Evolutionary conservation across 2,113 vertebrate genomes (phyloP).

Genomic region (Crocuta crocuta): DNA sequence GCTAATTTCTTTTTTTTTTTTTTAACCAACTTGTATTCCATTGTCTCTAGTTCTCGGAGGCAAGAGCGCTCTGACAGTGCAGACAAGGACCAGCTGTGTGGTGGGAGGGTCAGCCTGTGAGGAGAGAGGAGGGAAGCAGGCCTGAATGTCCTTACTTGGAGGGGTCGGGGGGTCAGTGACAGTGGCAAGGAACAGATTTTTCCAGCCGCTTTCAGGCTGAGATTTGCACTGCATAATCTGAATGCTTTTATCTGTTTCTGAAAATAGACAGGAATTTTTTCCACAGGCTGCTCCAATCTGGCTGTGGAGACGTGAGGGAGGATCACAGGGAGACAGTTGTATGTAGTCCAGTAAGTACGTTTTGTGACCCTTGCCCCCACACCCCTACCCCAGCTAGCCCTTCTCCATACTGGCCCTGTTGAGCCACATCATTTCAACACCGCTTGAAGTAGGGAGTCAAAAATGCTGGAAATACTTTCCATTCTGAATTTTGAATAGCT

Average conservation of each 20-base stretch:
- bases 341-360: constrained; percentile 79
- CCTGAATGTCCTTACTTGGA: constrained; percentile 86
- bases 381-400: not conserved
- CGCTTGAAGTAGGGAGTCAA: constrained; percentile 13
- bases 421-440: not conserved
- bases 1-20: not conserved
- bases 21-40: not conserved
- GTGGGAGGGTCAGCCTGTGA: constrained; percentile 58
- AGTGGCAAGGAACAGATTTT: constrained; percentile 88
- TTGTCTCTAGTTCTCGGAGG: not conserved
- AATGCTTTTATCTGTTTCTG: constrained; percentile 93
- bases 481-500: not conserved
- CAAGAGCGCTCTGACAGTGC: constrained; percentile 75
- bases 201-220: constrained; percentile 88
- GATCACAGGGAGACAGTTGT: constrained; percentile 87
- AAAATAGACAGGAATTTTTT: constrained; percentile 94
- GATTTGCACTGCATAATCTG: constrained; percentile 90
- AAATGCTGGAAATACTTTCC: constrained; percentile 23
- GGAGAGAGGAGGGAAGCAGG: constrained; percentile 60
- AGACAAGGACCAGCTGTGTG: constrained; percentile 86
- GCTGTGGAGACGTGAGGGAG: constrained; percentile 86
- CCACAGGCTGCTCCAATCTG: constrained; percentile 91
- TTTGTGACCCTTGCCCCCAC: constrained; percentile 64
- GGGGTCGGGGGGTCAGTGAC: constrained; percentile 70
- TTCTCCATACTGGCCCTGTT: not conserved